phyloP scores from a whole-genome alignment of 2,113 vertebrate species.

The Saguinus imperator region DNA sequence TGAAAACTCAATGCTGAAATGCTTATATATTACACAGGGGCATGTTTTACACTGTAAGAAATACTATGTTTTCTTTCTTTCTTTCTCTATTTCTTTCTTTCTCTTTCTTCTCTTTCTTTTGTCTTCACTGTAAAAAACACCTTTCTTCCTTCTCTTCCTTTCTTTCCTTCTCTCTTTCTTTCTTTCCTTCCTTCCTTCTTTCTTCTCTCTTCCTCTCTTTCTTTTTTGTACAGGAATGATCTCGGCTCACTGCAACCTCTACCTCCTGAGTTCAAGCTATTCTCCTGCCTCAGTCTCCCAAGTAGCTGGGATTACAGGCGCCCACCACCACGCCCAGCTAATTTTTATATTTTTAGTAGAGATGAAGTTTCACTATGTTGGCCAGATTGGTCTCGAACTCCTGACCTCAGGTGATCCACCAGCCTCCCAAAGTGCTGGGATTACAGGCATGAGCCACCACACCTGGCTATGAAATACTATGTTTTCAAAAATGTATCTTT shows the following conservation, averaged over 20 bases:
- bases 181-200: background rate
- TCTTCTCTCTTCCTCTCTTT: background rate
- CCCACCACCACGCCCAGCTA: background rate
- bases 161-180: too few species aligned
- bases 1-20: slow-evolving; percentile 9
- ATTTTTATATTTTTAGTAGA: background rate
- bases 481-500: too few species aligned
- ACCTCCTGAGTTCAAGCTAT: background rate
- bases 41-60: slow-evolving; percentile 21
- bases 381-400: background rate
- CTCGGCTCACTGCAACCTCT: background rate
- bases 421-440: background rate
- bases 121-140: too few species aligned
- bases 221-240: too few species aligned
- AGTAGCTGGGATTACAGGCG: background rate
- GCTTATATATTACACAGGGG: background rate
- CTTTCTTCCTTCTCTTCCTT: too few species aligned
- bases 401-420: background rate
- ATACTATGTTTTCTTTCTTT: background rate
- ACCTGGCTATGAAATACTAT: background rate
- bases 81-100: too few species aligned
- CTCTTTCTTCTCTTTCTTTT: too few species aligned
- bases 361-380: background rate
- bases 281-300: background rate
- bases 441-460: background rate